Evolutionary conservation across 2,888 invertebrate species (phyloP).

Genomic region (Pseudanteris insignis): DNA sequence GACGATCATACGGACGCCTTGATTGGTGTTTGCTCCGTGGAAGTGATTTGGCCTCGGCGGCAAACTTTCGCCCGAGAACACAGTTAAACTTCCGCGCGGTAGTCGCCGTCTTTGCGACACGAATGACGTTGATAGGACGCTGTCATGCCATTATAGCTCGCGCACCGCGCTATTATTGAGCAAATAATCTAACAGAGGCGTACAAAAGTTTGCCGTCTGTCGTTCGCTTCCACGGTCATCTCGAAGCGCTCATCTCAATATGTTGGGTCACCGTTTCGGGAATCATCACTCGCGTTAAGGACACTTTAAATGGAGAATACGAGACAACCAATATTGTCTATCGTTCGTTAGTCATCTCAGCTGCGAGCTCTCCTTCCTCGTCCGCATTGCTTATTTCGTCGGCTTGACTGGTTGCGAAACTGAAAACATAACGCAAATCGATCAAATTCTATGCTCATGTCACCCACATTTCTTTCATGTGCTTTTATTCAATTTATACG

Average conservation of each 20-base stretch:
- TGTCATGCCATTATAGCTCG: not conserved
- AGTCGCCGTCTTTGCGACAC: too few relatives aligned
- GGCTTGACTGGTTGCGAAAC: slow-evolving; percentile 33
- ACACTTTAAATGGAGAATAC: slow-evolving; percentile 26
- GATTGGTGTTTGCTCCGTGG: too few relatives aligned
- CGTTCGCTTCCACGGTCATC: slow-evolving; percentile 13
- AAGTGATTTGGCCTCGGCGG: too few relatives aligned
- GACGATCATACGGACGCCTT: too few relatives aligned
- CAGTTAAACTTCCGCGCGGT: too few relatives aligned
- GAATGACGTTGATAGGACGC: too few relatives aligned
- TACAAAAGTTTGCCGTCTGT: slow-evolving; percentile 17
- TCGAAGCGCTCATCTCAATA: slow-evolving; percentile 12
- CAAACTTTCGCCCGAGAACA: too few relatives aligned
- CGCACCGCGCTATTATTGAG: slow-evolving; percentile 9
- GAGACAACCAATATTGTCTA: slow-evolving; percentile 30
- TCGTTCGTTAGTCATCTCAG: slow-evolving; percentile 25
- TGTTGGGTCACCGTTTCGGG: slow-evolving; percentile 30
- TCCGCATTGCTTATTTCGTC: slow-evolving; percentile 30
- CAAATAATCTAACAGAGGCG: slow-evolving; percentile 8
- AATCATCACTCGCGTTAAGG: slow-evolving; percentile 42
- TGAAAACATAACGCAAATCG: slow-evolving; percentile 26
- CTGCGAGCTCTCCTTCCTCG: slow-evolving; percentile 25
- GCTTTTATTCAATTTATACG: too few relatives aligned
- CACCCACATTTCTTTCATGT: too few relatives aligned
- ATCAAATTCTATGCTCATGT: too few relatives aligned